Percentiles rank a stretch among this genome's conserved stretches.
phyloP scores from a whole-genome alignment of 2,888 invertebrate genomes.

The Abrostola triplasia region DNA sequence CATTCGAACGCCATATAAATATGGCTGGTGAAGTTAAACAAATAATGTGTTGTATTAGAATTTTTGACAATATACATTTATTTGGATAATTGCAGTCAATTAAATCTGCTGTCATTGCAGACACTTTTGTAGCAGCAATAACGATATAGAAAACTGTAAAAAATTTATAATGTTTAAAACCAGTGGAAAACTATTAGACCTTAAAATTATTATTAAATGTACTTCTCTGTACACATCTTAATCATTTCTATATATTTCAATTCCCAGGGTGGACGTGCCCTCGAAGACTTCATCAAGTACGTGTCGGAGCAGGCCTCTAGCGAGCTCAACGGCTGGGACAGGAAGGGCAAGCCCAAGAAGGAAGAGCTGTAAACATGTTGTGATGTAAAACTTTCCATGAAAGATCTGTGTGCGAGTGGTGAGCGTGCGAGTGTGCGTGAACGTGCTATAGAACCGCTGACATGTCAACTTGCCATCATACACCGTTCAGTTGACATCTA shows the following conservation, averaged over 20 bases:
- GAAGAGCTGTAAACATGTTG: constrained; percentile 80
- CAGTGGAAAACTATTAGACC: no score
- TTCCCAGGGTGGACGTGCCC: constrained; percentile 96
- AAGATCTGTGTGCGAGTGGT: constrained; percentile 81
- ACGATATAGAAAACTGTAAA: no score
- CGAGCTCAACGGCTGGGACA: constrained; percentile 95
- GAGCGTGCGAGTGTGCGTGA: constrained; percentile 57
- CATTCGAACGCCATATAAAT: no score
- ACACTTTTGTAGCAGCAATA: no score
- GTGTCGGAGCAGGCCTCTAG: constrained; percentile 96
- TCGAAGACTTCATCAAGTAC: constrained; percentile 98
- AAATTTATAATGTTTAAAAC: no score
- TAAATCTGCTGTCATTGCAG: no score
- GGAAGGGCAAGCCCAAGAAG: constrained; percentile 91
- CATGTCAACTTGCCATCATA: constrained; percentile 25
- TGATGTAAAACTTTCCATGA: constrained; percentile 74
- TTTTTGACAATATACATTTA: no score
- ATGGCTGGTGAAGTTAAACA: no score
- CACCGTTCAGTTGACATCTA: constrained; percentile 35
- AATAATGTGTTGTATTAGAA: no score
- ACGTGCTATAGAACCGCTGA: constrained; percentile 46
- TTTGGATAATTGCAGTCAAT: no score
- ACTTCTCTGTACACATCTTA: not conserved
- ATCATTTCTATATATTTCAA: constrained; percentile 56
- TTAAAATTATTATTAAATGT: no score